Conservation (phyloP, 1,140 invertebrate genomes). For the Mercenaria mercenaria region DNA sequence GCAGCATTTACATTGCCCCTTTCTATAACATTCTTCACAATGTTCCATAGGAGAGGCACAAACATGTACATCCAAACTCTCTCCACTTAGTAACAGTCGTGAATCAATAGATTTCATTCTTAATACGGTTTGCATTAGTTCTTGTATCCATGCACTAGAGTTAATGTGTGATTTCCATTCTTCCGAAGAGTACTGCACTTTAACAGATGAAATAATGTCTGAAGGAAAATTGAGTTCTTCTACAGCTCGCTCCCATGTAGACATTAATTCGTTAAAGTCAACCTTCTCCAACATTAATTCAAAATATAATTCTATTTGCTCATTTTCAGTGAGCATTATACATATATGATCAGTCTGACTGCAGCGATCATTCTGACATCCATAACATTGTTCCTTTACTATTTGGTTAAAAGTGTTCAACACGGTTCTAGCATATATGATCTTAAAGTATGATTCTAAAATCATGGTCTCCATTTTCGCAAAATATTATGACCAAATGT, state of each 20-base stretch:
- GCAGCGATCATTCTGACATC: conserved; percentile 18
- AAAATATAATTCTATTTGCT: conserved; percentile 15
- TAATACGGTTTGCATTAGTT: not conserved
- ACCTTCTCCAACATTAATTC: not conserved
- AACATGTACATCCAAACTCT: not conserved
- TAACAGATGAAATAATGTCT: not conserved
- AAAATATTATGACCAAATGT: not conserved
- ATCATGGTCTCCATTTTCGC: not conserved
- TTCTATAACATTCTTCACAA: too few species aligned
- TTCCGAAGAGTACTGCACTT: not conserved
- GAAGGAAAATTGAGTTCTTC: not conserved
- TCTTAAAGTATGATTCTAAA: conserved; percentile 24
- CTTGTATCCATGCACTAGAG: not conserved
- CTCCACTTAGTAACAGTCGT: not conserved
- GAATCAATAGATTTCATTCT: conserved; percentile 8
- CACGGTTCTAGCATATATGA: not conserved
- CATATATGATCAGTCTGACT: conserved; percentile 27
- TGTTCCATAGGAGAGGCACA: too few species aligned
- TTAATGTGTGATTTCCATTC: conserved; percentile 18
- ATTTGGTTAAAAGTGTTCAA: not conserved
- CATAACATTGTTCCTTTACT: conserved; percentile 33
- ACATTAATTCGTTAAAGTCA: not conserved
- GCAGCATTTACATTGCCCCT: too few species aligned
- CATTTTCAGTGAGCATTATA: conserved; percentile 1
- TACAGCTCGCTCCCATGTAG: conserved; percentile 2